Base-by-base conservation (phyloP, 2,797 vertebrate species). In the Sarcoramphus papa region DNA sequence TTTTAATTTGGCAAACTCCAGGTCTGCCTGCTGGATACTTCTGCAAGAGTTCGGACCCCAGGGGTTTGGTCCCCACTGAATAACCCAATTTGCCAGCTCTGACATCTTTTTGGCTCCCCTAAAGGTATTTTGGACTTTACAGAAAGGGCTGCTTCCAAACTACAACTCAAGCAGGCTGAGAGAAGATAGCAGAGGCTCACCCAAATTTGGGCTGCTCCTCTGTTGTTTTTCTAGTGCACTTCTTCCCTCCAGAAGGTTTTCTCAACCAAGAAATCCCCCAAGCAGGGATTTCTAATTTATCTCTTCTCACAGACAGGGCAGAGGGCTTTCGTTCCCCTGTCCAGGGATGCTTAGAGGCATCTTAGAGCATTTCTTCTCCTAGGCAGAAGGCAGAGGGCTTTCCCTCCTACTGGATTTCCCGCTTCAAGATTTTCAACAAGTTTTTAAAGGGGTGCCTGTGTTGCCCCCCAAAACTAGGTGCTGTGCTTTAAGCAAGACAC, bases 1-100 rank as follows among this genome's bases (percentile, higher is more conserved):
- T 82, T 90, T 97, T 69, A 96, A 67, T 68, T 28, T 94, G 63
- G 93, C 70, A 67, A 97, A 96, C 69, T 96, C 90, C 10, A 90
- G 62, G 59, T 96, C 90, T 85, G 94, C 96, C 56, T 97, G 92
- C 77, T 96, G 92, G 69, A 97, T 94, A n/a, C 88, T 97, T 84
- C 51, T 95, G 94, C 73, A 97, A 33, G 92, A 96, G 56, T 93
- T 76, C 0, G 74, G 80, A 68, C 90, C 88, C 96, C 96, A 96
- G 51, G 96, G 95, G 33, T 96, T 97, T 68, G 93, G 78, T 43
- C 95, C 96, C 93, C 95, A 97, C 50, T 95, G 94, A 79, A 84
- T 69, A 78, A 97, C 88, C 95, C 95, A 96, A 0, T 96, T 96
- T 25, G 21, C 80, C 77, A 96, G 93, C 74, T 93, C 95, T 69